These are phyloP conservation scores for Tetranychus truncatus DNA, from an alignment of 2,888 invertebrate genomes.

Conservation along the genomic window DNA sequence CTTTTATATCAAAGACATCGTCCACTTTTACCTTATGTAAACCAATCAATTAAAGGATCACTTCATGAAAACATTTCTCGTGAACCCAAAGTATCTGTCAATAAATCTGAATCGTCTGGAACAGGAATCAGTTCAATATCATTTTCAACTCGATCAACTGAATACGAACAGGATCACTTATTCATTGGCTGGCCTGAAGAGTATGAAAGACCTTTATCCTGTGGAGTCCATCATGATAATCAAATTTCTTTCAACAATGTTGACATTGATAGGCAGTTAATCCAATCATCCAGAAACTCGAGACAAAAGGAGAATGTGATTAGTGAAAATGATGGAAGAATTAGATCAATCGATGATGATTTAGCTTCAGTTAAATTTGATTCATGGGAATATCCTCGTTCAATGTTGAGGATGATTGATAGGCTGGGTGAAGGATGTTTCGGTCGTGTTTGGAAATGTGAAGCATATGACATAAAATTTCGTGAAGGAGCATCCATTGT, in stretches of 20 bases:
- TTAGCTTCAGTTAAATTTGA: conserved; percentile 12
- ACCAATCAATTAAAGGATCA: neutral
- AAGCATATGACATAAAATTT: conserved; percentile 52
- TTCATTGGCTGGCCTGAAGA: neutral
- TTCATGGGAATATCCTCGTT: conserved; percentile 56
- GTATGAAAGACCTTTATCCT: neutral
- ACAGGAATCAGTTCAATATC: neutral
- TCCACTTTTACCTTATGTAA: neutral
- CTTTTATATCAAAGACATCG: neutral
- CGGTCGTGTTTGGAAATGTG: conserved; percentile 67
- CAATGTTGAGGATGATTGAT: conserved; percentile 54
- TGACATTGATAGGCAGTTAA: neutral
- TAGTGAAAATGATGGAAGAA: neutral
- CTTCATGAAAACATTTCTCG: too few species aligned
- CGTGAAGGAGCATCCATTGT: conserved; percentile 53
- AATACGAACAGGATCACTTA: neutral
- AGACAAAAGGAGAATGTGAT: neutral
- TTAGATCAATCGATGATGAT: neutral
- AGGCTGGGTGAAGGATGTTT: conserved; percentile 66
- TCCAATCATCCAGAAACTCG: neutral
- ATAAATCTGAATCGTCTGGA: conserved; percentile 6
- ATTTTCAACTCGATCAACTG: neutral
- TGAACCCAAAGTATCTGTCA: neutral
- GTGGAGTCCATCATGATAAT: neutral
- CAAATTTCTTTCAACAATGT: neutral